Evolutionary conservation across 1,140 invertebrate species (phyloP).

Genomic region (Cheumatopsyche charites): DNA sequence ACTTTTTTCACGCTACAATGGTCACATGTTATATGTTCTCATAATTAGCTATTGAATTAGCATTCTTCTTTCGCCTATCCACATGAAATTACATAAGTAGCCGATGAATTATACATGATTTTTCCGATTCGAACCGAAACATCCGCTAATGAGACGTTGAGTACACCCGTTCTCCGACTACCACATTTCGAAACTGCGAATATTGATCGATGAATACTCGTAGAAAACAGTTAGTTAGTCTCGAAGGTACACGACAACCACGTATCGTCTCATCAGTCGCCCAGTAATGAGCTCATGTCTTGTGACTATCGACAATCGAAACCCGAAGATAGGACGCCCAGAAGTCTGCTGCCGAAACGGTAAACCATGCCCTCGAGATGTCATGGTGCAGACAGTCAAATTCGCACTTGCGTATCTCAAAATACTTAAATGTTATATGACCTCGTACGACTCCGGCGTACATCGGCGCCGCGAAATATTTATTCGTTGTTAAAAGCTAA

Average conservation of each 20-base stretch:
- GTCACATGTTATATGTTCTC: too few species aligned
- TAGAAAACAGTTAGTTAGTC: slow-evolving; percentile 25
- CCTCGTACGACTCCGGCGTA: too few species aligned
- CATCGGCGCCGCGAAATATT: too few species aligned
- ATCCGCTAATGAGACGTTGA: background rate
- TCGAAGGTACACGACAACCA: background rate
- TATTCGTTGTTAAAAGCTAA: too few species aligned
- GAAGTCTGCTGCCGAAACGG: background rate
- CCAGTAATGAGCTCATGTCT: slow-evolving; percentile 13
- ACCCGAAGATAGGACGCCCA: too few species aligned
- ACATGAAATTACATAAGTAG: background rate
- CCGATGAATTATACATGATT: background rate
- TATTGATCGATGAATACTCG: slow-evolving; percentile 24
- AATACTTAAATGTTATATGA: too few species aligned
- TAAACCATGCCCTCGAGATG: background rate
- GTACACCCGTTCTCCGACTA: background rate
- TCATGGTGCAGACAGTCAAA: slow-evolving; percentile 10
- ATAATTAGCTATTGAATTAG: too few species aligned
- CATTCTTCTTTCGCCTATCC: too few species aligned
- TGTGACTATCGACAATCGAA: background rate
- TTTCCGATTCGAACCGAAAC: background rate
- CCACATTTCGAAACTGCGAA: slow-evolving; percentile 14
- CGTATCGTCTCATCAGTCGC: background rate
- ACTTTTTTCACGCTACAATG: too few species aligned
- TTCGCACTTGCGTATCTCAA: background rate